phyloP scores from a whole-genome alignment of 2,888 invertebrate genomes.

The Drosophila fungiperda region DNA sequence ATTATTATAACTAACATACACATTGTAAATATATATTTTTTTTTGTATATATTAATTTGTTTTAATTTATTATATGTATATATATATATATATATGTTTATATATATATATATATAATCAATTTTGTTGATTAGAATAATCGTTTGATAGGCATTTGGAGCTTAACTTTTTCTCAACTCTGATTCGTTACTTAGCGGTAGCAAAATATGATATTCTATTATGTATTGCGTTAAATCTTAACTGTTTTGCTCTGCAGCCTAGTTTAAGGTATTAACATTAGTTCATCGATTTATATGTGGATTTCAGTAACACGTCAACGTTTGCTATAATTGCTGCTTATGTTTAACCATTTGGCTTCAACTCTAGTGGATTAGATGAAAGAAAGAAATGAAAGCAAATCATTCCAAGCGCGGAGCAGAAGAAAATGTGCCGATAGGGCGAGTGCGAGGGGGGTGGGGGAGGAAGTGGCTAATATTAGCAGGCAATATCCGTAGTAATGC shows the following conservation, averaged over 20 bases:
- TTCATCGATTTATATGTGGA: conserved; percentile 20
- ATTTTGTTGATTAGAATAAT: conserved; percentile 48
- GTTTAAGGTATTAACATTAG: conserved; percentile 54
- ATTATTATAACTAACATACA: conserved; percentile 65
- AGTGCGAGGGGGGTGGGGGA: background rate
- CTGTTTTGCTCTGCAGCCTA: conserved; percentile 43
- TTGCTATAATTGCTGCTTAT: conserved; percentile 30
- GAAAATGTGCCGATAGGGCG: conserved; percentile 31
- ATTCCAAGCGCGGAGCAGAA: conserved; percentile 22
- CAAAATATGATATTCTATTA: conserved; percentile 52
- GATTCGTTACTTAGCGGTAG: conserved; percentile 48
- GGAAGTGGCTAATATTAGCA: conserved; percentile 82
- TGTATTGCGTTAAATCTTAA: conserved; percentile 24
- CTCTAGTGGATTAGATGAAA: conserved; percentile 35
- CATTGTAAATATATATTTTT: conserved; percentile 60
- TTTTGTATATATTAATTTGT: conserved; percentile 20
- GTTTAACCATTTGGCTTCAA: conserved; percentile 59
- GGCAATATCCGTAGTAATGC: conserved; percentile 83
- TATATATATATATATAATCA: conserved; percentile 34
- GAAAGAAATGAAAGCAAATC: conserved; percentile 33
- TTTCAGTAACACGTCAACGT: conserved; percentile 59
- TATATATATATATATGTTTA: conserved; percentile 22
- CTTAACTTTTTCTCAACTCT: conserved; percentile 43
- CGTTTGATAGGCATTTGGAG: conserved; percentile 53
- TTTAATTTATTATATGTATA: conserved; percentile 19